Percentiles rank a stretch among this genome's conserved stretches.
Evolutionary conservation across 2,113 vertebrate genomes (phyloP).

Genomic region (Empidonax traillii): DNA sequence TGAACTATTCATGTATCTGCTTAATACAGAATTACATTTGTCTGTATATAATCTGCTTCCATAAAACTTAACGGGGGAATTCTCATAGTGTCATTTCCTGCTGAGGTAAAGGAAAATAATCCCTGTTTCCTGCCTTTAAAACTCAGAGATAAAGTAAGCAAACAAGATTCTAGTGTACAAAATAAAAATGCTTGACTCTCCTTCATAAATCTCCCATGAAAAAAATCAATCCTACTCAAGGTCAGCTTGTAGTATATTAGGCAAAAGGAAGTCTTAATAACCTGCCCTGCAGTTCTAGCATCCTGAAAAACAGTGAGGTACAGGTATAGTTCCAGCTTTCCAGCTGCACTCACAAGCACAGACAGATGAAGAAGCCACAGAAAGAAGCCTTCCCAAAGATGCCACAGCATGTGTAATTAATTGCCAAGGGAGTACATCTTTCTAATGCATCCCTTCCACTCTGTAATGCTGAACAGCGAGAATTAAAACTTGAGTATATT

Average conservation of each 20-base stretch:
- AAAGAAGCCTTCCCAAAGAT: background rate
- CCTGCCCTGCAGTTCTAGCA: background rate
- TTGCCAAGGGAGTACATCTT: background rate
- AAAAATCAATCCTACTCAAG: background rate
- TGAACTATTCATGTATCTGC: background rate
- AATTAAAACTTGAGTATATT: background rate
- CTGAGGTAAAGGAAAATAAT: background rate
- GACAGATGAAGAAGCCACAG: background rate
- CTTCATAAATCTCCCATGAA: background rate
- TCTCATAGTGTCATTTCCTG: background rate
- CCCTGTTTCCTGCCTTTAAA: slow-evolving; percentile 20
- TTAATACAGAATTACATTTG: background rate
- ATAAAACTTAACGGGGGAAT: background rate
- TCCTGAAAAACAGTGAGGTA: background rate
- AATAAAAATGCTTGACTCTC: background rate
- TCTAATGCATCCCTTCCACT: background rate
- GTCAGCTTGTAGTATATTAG: background rate
- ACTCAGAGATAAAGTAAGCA: slow-evolving; percentile 6
- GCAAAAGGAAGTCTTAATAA: background rate
- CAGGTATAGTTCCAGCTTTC: background rate
- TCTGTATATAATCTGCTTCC: background rate
- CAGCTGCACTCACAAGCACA: background rate
- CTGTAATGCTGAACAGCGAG: background rate
- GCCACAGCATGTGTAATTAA: no score
- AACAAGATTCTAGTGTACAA: background rate